A percentile compares a stretch with the other conserved stretches of the same genome.
Conservation (phyloP, 2,113 vertebrate genomes). For the Bufo gargarizans region DNA sequence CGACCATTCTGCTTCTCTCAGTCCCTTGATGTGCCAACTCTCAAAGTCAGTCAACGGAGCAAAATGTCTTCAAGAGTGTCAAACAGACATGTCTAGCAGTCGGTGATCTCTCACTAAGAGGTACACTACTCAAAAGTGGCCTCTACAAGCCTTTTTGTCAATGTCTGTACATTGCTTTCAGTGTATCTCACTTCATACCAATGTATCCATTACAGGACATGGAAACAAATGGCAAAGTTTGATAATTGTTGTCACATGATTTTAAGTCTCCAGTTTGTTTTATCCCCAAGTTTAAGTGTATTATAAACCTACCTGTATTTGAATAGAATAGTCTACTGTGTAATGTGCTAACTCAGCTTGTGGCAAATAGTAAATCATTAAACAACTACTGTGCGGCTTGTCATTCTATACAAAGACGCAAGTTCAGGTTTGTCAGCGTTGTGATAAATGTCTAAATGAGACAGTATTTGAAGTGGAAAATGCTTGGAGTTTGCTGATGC, state of each 20-base stretch:
- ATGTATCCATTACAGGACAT: not conserved
- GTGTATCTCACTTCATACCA: not conserved
- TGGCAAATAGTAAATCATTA: slow-evolving; percentile 29
- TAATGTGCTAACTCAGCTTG: not conserved
- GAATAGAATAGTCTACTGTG: not conserved
- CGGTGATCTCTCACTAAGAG: too few species aligned
- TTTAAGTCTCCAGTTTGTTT: not conserved
- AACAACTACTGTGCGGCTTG: not conserved
- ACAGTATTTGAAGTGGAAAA: not conserved
- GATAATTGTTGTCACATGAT: not conserved
- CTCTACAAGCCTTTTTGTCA: too few species aligned
- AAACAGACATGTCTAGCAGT: too few species aligned
- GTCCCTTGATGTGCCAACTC: too few species aligned
- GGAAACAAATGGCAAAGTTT: not conserved
- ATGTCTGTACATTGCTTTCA: too few species aligned
- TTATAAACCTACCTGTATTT: not conserved
- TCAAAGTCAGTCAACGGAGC: too few species aligned
- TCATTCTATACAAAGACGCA: slow-evolving; percentile 15
- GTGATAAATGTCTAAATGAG: slow-evolving; percentile 18
- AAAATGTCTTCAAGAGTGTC: too few species aligned
- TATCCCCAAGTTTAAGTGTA: not conserved
- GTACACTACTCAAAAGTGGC: too few species aligned
- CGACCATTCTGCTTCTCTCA: too few species aligned
- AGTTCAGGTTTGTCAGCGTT: slow-evolving; percentile 24
- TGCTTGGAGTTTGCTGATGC: not conserved